Evolutionary conservation across 2,797 vertebrate species (phyloP).

Genomic region (Argyrosomus regius): DNA sequence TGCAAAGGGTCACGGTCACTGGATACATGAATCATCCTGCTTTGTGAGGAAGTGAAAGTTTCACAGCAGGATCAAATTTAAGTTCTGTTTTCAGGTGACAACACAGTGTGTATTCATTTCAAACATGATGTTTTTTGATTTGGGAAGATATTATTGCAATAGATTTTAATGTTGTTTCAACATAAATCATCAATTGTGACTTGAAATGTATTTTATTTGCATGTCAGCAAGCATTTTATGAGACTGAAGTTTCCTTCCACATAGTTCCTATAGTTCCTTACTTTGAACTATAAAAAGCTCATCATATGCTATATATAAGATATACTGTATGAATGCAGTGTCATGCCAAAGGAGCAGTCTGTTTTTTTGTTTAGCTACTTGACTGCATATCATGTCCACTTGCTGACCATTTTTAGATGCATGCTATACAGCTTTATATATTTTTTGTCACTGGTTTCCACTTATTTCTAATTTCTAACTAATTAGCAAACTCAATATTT

Average conservation of each 20-base stretch:
- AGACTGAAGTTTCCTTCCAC: background rate
- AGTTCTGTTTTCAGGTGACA: constrained; percentile 17
- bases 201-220: background rate
- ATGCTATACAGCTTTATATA: background rate
- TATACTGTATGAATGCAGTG: background rate
- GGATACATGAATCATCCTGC: constrained; percentile 31
- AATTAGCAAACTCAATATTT: too few species aligned
- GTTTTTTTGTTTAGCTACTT: background rate
- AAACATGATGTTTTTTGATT: background rate
- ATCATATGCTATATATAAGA: background rate
- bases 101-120: background rate
- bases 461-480: too few species aligned
- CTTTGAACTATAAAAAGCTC: background rate
- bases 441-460: too few species aligned
- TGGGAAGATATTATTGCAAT: background rate
- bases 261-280: background rate
- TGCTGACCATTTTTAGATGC: background rate
- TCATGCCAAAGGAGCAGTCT: background rate
- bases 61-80: background rate
- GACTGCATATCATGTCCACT: background rate
- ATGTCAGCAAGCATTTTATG: background rate
- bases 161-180: background rate
- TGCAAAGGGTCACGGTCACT: constrained; percentile 29
- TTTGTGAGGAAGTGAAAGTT: constrained; percentile 26
- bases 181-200: background rate